Percentiles rank a stretch among this genome's conserved stretches.
phyloP scores from a whole-genome alignment of 2,113 vertebrate genomes.

The Sminthopsis crassicaudata region DNA sequence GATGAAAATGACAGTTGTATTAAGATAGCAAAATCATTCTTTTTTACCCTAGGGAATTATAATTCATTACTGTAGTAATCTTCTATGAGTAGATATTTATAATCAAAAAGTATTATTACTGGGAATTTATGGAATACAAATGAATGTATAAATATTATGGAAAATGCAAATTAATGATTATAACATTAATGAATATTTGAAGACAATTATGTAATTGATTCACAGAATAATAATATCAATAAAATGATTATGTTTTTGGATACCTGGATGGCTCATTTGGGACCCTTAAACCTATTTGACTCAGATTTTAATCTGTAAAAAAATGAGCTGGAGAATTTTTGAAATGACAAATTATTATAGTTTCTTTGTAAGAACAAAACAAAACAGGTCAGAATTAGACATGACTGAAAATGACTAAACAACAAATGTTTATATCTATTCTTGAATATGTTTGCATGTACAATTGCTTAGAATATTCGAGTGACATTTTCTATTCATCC shows the following conservation, averaged over 20 bases:
- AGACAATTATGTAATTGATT: constrained; percentile 27
- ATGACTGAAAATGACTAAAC: too few species aligned
- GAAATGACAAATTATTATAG: background rate
- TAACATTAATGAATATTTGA: constrained; percentile 75
- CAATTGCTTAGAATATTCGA: too few species aligned
- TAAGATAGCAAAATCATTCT: background rate
- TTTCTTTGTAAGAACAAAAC: background rate
- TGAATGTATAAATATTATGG: constrained; percentile 37
- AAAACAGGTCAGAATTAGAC: background rate
- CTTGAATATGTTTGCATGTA: too few species aligned
- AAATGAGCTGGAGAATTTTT: background rate
- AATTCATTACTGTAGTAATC: constrained; percentile 55
- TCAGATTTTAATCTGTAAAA: background rate
- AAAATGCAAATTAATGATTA: constrained; percentile 77
- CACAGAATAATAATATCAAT: background rate
- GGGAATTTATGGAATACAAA: constrained; percentile 65
- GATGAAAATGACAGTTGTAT: background rate
- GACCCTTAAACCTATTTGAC: background rate
- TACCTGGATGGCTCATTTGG: background rate
- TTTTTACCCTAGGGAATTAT: constrained; percentile 41
- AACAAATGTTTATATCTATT: too few species aligned
- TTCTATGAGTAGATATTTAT: constrained; percentile 49
- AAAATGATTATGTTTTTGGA: background rate
- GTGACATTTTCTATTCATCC: too few species aligned
- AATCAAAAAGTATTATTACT: background rate